Base-by-base conservation (phyloP, 2,113 vertebrate species). In the Eclectus roratus region DNA sequence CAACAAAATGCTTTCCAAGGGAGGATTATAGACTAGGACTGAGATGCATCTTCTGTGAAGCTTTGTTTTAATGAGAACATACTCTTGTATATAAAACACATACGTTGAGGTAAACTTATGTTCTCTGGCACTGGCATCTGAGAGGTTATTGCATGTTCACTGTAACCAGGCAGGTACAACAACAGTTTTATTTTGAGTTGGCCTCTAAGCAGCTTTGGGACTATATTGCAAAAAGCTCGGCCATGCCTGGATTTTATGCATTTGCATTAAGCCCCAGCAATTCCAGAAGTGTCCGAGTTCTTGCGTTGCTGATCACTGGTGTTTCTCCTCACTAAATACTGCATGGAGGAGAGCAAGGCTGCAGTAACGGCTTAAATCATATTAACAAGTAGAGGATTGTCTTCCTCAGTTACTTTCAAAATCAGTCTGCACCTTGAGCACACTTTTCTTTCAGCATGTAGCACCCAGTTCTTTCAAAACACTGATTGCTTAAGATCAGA, bases 131-230 rank as follows among this genome's bases (percentile, higher is more conserved):
- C 29, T 0, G 0, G 73, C 74, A 80, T 88, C 74, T 65, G 80
- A 94, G 78, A 94, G 74, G 72, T 96, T 95, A 80, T 85, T 93
- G 68, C 74, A 20, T 43, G 15, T 84, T 86, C 56, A 77, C 52
- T 82, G 47, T 68, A 87, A 69, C 49, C 79, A 64, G 81, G 72
- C 74, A 87, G 73, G 78, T 47, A 80, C 81, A 94, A 65, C 21
- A 84, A 43, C 35, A 53, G 41, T 81, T 93, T 94, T 77, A 91
- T 95, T 95, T 91, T 76, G 80, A 85, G 43, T 85, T 95, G 71
- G 41, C 47, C 80, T 47, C 8, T 95, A 96, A 97, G 88, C 61
- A 88, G 91, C 80, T 96, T 96, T 96, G 65, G 72, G 85, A 93
- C 97, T 96, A 93, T 94, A 85, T 69, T 82, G 78, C 68, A 88